phyloP scores from a whole-genome alignment of 2,797 vertebrate genomes.

The Cryptoblepharus egeriae region DNA sequence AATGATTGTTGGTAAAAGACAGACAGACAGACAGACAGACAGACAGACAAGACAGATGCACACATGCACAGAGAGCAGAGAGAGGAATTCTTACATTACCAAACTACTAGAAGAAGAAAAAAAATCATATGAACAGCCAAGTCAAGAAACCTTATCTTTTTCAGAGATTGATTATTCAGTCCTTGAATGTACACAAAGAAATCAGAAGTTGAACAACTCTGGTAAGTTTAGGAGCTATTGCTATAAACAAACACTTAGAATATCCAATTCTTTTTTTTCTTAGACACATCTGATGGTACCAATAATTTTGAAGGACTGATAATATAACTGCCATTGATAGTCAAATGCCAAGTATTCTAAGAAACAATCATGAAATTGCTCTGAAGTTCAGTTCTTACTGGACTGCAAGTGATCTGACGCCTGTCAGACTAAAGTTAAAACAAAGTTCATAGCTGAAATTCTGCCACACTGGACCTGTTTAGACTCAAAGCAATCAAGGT shows the following conservation, averaged over 20 bases:
- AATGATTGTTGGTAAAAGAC: too few species aligned
- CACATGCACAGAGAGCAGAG: not conserved
- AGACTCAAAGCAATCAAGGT: constrained; percentile 39
- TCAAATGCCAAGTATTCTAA: constrained; percentile 5
- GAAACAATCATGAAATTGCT: not conserved
- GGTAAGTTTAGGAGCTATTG: not conserved
- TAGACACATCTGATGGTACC: not conserved
- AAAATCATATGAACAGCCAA: not conserved
- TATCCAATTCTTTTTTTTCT: constrained; percentile 16
- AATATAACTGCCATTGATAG: constrained; percentile 16
- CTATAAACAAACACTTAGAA: not conserved
- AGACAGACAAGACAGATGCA: too few species aligned
- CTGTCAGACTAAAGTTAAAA: constrained; percentile 48
- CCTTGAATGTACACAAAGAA: constrained; percentile 8
- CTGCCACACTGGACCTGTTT: constrained; percentile 31
- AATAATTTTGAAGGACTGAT: not conserved
- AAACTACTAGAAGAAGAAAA: not conserved
- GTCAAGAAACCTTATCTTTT: not conserved
- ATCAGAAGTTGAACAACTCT: not conserved
- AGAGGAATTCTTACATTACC: too few species aligned
- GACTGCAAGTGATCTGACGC: constrained; percentile 21
- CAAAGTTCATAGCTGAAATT: constrained; percentile 48
- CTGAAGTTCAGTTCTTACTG: not conserved
- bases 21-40: too few species aligned
- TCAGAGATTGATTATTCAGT: not conserved